phyloP scores from a whole-genome alignment of 1,140 invertebrate genomes.

The Leptonema lineaticorne region DNA sequence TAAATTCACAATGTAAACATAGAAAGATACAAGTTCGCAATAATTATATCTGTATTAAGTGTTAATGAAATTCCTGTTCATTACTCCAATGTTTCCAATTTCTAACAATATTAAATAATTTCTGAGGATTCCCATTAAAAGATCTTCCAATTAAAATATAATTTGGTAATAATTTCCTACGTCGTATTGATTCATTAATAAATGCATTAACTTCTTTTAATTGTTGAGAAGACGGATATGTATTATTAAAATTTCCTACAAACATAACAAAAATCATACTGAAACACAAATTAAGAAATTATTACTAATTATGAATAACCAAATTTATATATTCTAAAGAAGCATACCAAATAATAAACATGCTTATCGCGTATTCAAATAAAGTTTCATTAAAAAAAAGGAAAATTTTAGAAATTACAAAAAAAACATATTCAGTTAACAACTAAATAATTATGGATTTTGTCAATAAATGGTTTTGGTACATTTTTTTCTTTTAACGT shows the following conservation, averaged over 20 bases:
- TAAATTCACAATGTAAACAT: not conserved
- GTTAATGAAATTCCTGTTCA: not conserved
- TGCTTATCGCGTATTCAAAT: no score
- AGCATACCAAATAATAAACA: no score
- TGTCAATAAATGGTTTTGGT: no score
- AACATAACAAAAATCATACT: no score
- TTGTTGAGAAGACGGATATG: constrained; percentile 7
- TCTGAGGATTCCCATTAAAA: not conserved
- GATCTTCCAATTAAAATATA: not conserved
- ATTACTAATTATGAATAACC: no score
- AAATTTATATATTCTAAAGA: no score
- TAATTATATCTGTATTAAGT: not conserved
- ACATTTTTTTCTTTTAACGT: no score
- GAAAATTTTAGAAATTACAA: no score
- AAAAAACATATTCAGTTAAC: no score
- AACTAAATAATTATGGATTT: no score
- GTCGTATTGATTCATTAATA: not conserved
- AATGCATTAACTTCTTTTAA: not conserved
- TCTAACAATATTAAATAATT: not conserved
- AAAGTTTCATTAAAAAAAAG: no score
- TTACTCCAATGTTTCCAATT: not conserved
- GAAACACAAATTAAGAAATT: no score
- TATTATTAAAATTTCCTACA: constrained; percentile 29
- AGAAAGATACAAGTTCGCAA: not conserved
- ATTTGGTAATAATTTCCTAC: not conserved